Evolutionary conservation across 2,113 vertebrate genomes (phyloP).

Genomic region (Antechinus stuartii): DNA sequence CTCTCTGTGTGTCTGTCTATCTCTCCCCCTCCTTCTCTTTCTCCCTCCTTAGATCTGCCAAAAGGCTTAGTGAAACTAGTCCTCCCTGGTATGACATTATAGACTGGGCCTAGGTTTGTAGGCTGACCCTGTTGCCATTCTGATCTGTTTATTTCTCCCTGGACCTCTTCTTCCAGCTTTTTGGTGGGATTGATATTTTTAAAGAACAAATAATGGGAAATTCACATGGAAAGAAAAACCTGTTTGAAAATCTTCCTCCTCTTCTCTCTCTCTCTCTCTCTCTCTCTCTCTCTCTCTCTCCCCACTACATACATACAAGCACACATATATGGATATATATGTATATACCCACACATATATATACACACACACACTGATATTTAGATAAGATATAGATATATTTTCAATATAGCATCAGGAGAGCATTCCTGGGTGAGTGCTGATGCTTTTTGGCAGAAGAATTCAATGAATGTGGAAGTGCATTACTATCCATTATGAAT

Average conservation of each 20-base stretch:
- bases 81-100: background rate
- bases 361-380: too few relatives aligned
- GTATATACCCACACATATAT: too few relatives aligned
- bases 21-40: too few relatives aligned
- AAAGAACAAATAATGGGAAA: background rate
- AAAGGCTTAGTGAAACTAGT: background rate
- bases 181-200: background rate
- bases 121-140: background rate
- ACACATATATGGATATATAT: too few relatives aligned
- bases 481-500: conserved; percentile 34
- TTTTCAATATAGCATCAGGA: background rate
- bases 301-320: too few relatives aligned
- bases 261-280: too few relatives aligned
- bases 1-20: too few relatives aligned
- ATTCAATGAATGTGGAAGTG: conserved; percentile 50
- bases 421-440: background rate
- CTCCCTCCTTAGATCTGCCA: background rate
- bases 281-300: too few relatives aligned
- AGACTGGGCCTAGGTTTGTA: background rate
- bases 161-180: background rate
- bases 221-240: background rate
- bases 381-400: background rate
- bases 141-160: background rate
- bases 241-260: background rate
- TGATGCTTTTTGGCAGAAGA: background rate